phyloP scores from a whole-genome alignment of 1,140 invertebrate genomes.

The Nomia melanderi region DNA sequence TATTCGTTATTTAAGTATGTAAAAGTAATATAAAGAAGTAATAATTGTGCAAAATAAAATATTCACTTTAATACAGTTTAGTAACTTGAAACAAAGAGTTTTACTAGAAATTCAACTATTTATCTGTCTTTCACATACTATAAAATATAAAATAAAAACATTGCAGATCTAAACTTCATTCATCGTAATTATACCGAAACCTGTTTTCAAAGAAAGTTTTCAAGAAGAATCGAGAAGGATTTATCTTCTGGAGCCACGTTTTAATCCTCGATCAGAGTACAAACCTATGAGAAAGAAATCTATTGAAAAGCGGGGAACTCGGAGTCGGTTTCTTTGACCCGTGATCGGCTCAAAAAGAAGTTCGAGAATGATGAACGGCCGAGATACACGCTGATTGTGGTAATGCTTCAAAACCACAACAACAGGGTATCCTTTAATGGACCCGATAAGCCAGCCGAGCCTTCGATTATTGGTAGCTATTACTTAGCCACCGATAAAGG shows the following conservation, averaged over 20 bases:
- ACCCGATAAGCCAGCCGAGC: slow-evolving; percentile 59
- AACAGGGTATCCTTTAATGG: slow-evolving; percentile 67
- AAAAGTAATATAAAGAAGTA: too few species aligned
- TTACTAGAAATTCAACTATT: too few species aligned
- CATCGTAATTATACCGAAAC: not conserved
- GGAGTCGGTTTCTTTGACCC: slow-evolving; percentile 42
- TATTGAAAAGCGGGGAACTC: not conserved
- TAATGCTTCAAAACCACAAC: slow-evolving; percentile 60
- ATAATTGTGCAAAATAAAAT: too few species aligned
- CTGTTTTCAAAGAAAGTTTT: not conserved
- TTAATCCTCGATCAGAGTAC: not conserved
- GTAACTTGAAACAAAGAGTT: too few species aligned
- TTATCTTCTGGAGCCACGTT: not conserved
- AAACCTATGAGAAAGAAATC: not conserved
- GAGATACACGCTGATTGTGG: slow-evolving; percentile 47
- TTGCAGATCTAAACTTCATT: too few species aligned
- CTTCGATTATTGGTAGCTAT: slow-evolving; percentile 71
- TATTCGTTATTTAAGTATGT: too few species aligned
- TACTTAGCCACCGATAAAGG: slow-evolving; percentile 71
- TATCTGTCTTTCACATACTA: too few species aligned
- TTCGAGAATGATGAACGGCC: slow-evolving; percentile 48
- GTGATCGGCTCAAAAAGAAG: slow-evolving; percentile 14
- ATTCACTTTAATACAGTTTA: too few species aligned
- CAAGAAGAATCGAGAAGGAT: not conserved
- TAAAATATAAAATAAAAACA: too few species aligned